A percentile compares a stretch with the other conserved stretches of the same genome.
phyloP scores from a whole-genome alignment of 2,888 invertebrate genomes.

The Branchinecta sandiegonensis region DNA sequence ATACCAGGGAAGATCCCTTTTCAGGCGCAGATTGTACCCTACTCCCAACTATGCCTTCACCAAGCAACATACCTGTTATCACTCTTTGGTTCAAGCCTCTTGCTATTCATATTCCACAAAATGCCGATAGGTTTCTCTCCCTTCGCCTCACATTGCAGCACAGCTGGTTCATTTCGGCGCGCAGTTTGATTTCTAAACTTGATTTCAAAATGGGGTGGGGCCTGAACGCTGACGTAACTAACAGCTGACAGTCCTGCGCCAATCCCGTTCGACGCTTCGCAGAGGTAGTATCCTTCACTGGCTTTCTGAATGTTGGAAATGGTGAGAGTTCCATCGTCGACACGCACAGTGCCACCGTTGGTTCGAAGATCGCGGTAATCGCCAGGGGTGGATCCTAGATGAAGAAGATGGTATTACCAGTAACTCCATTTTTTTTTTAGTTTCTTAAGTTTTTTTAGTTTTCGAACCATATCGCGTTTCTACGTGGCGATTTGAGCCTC shows the following conservation, averaged over 20 bases:
- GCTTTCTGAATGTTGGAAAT: slow-evolving; percentile 81
- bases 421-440: slow-evolving; percentile 11
- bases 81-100: slow-evolving; percentile 72
- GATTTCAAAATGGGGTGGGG: slow-evolving; percentile 83
- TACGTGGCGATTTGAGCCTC: too few relatives aligned
- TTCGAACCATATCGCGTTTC: too few relatives aligned
- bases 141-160: slow-evolving; percentile 68
- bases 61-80: slow-evolving; percentile 47
- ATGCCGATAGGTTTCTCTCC: slow-evolving; percentile 91
- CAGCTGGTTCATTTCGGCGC: slow-evolving; percentile 74
- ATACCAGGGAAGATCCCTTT: too few relatives aligned
- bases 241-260: slow-evolving; percentile 89
- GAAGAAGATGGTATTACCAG: slow-evolving; percentile 20
- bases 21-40: too few relatives aligned
- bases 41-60: too few relatives aligned
- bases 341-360: slow-evolving; percentile 75
- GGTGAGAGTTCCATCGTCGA: slow-evolving; percentile 81
- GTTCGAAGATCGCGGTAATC: slow-evolving; percentile 85
- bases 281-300: slow-evolving; percentile 86
- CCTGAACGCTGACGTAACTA: slow-evolving; percentile 82
- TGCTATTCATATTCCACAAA: slow-evolving; percentile 87
- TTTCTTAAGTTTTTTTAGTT: slow-evolving; percentile 21
- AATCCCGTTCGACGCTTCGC: slow-evolving; percentile 90
- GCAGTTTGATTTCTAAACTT: slow-evolving; percentile 82
- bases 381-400: slow-evolving; percentile 68